phyloP scores from a whole-genome alignment of 1,140 invertebrate species.

The Calephelis virginiensis region DNA sequence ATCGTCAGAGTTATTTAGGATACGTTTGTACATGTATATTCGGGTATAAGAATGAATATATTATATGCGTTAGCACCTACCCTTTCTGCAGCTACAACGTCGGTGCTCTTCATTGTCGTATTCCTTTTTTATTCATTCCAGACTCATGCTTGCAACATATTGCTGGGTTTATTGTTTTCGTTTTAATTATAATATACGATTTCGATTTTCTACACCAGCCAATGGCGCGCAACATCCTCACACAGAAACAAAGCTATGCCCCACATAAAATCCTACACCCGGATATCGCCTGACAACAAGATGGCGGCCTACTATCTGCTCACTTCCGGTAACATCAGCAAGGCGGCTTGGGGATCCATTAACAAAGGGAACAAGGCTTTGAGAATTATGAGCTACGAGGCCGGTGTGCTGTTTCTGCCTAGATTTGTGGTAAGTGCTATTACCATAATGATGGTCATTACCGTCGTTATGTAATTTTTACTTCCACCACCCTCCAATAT shows the following conservation, averaged over 20 bases:
- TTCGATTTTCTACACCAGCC: constrained; percentile 72
- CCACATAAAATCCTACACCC: constrained; percentile 95
- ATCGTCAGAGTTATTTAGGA: too few species aligned
- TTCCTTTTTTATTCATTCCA: too few species aligned
- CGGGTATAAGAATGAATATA: too few species aligned
- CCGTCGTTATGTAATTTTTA: too few species aligned
- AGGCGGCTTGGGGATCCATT: constrained; percentile 94
- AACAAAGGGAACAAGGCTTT: constrained; percentile 84
- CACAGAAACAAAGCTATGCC: constrained; percentile 90
- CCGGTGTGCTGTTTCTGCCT: constrained; percentile 93
- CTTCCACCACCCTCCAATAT: too few species aligned
- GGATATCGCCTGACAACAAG: constrained; percentile 84
- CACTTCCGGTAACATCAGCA: constrained; percentile 96
- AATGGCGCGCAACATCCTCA: constrained; percentile 88
- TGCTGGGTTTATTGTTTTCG: too few species aligned
- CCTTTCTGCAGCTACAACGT: too few species aligned
- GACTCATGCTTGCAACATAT: too few species aligned
- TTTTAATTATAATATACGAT: neutral
- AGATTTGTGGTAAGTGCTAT: constrained; percentile 85
- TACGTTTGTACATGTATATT: too few species aligned
- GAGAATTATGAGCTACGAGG: constrained; percentile 93
- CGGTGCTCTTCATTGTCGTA: too few species aligned
- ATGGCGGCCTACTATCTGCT: constrained; percentile 88
- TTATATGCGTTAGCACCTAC: too few species aligned
- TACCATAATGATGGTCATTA: too few species aligned